Evolutionary conservation across 2,113 vertebrate species (phyloP), one percentile per base, ranked within the genome.

Genomic region (Dipodomys spectabilis): DNA sequence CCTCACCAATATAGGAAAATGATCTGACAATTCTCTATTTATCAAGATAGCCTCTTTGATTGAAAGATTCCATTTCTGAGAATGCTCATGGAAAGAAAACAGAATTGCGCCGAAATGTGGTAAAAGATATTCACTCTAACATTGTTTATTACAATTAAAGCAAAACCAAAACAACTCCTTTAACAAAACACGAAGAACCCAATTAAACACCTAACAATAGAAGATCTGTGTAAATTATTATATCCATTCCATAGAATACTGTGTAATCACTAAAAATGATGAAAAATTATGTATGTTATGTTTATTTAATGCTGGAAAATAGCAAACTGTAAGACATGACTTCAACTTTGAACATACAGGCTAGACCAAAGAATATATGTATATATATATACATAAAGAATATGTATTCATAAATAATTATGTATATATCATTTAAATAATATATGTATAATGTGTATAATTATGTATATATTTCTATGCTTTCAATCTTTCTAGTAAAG

Each of bases 121-220:
- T 39, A 82, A 86, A 72, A 71, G 32, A 79, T 73, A 22, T 84
- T 92, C 20, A 82, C 0, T n/a, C 32, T 49, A 83, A 49, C 32
- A 80, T 57, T 57, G 57, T 69, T 84, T 79, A 57, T 93, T 75
- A 75, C 10, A 75, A 18, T 69, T 53, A 77, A 92, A 72, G 12
- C 1, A 79, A 72, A 90, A 71, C 39, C 44, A 35, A 87, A 89
- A 79, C 27, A 53, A 6, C 65, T 15, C 8, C 8, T 8, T 2
- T 1, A 6, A 64, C 62, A 64, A 78, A 93, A 89, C 67, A 69
- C 13, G 45, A 45, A 67, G 25, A 86, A 83, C 5, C 22, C 32
- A 71, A 91, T 45, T 44, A 86, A 79, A 78, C 73, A 44, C 79
- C 65, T 27, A 87, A 80, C 30, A n/a, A 75, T 89, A 89, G 39